Conservation (phyloP, 2,888 invertebrate species). For the Drosophila anomalata region DNA sequence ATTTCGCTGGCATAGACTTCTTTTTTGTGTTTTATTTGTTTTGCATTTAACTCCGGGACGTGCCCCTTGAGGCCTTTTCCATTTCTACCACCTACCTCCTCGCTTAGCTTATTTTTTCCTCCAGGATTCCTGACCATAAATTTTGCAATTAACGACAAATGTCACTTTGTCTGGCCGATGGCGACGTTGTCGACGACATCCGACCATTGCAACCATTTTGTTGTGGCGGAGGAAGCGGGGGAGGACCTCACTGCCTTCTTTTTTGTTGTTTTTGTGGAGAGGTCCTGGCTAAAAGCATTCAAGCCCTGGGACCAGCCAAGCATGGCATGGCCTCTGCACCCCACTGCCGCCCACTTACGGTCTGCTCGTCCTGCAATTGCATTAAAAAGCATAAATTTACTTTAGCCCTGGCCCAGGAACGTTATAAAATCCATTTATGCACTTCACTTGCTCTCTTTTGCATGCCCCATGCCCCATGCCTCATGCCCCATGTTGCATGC, state of each 20-base stretch:
- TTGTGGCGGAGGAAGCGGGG: not conserved
- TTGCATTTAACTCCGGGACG: conserved; percentile 29
- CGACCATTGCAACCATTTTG: conserved; percentile 47
- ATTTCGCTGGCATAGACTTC: conserved; percentile 13
- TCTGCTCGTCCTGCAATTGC: conserved; percentile 79
- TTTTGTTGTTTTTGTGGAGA: not conserved
- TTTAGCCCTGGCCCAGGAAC: conserved; percentile 69
- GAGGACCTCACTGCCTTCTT: conserved; percentile 9
- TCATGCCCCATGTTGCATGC: conserved; percentile 53
- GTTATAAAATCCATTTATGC: conserved; percentile 80
- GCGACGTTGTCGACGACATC: conserved; percentile 41
- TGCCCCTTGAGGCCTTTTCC: conserved; percentile 38
- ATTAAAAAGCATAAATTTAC: conserved; percentile 80
- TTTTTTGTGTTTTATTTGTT: conserved; percentile 25
- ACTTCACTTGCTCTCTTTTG: conserved; percentile 73
- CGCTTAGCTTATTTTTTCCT: not conserved
- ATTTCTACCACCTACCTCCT: not conserved
- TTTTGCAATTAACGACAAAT: conserved; percentile 79
- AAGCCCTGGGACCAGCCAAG: conserved; percentile 59
- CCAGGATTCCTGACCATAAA: conserved; percentile 70
- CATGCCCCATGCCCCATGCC: not conserved
- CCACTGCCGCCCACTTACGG: conserved; percentile 64
- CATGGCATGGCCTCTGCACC: conserved; percentile 43
- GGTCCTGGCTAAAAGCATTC: conserved; percentile 60
- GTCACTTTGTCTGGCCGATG: conserved; percentile 72